Base-by-base conservation (phyloP, 2,888 invertebrate genomes). In the Phyto melanocephala region DNA sequence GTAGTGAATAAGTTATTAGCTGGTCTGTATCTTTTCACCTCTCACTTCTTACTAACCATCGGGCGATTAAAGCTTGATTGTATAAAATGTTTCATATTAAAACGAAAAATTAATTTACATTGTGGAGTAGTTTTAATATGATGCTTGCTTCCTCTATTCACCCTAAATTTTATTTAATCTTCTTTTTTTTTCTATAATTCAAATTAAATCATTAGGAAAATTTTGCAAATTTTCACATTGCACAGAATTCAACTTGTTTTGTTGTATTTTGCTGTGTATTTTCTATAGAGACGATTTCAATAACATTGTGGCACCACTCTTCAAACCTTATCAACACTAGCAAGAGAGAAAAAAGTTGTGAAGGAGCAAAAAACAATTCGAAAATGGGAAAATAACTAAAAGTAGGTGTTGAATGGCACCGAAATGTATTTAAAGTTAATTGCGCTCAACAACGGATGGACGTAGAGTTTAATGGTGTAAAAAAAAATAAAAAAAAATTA, bases 131-230 rank as follows among this genome's bases (percentile, higher is more conserved):
- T 52, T 40, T 28, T 60, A n/a, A n/a, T n/a, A 2, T 33, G 3
- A 1, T 56, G 15, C 17, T 33, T 28, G 24, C 13, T 40, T 50
- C 11, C 4, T 15, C 40, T 60, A 28, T 28, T 35, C 52, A 63
- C 60, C 75, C 75, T 71, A 70, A 79, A 75, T 82, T 82, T 71
- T 42, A 70, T 79, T 79, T 56, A 50, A 74, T 76, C 15, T 71
- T 72, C 37, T 63, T 62, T 63, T 50, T 67, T 47, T 42, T 54
- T 35, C 37, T 78, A 63, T 42, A 80, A 67, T 79, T 75, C 79
- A 76, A 79, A 82, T 82, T 82, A 79, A 82, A 82, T 82, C 82
- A 79, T 79, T 76, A 79, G 67, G 79, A 82, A 82, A 71, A 76
- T 82, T 82, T 79, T 78, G 35, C 47, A 79, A 63, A 71, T 75